A percentile compares a stretch with the other conserved stretches of the same genome.
phyloP scores from a whole-genome alignment of 2,888 invertebrate genomes.

The Apomyelois bistriatella region DNA sequence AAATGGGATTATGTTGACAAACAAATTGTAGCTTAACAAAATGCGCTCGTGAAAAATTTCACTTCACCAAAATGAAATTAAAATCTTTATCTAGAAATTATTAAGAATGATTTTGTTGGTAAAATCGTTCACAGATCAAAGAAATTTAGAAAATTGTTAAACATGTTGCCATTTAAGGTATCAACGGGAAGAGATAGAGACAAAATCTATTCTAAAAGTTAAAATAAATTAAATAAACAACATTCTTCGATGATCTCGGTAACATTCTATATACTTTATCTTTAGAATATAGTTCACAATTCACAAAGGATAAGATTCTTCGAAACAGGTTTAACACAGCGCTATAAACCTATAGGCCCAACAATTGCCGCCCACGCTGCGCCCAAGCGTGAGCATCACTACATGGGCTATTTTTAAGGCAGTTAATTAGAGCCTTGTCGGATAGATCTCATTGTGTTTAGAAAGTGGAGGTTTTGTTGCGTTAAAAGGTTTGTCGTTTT shows the following conservation, averaged over 20 bases:
- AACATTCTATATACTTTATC: not conserved
- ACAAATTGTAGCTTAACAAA: not conserved
- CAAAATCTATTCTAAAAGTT: no score
- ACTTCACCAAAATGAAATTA: no score
- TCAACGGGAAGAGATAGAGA: no score
- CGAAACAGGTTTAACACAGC: not conserved
- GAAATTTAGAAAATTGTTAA: no score
- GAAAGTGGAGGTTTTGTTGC: not conserved
- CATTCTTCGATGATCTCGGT: no score
- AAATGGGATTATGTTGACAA: not conserved
- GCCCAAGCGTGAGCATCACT: not conserved
- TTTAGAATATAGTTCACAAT: not conserved
- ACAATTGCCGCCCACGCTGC: conserved; percentile 1
- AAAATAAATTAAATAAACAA: no score
- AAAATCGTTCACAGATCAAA: no score
- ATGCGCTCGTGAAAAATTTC: no score
- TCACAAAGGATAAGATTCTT: not conserved
- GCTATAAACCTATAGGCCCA: not conserved
- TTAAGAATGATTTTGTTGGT: no score
- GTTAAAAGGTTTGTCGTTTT: not conserved
- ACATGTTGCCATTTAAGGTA: no score
- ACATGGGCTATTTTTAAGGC: conserved; percentile 1
- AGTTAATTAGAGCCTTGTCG: conserved; percentile 7
- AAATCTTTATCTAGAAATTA: no score
- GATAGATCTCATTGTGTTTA: not conserved